These are phyloP conservation scores for Kryptolebias marmoratus DNA, from an alignment of 2,113 vertebrate species.

Conservation along the genomic window DNA sequence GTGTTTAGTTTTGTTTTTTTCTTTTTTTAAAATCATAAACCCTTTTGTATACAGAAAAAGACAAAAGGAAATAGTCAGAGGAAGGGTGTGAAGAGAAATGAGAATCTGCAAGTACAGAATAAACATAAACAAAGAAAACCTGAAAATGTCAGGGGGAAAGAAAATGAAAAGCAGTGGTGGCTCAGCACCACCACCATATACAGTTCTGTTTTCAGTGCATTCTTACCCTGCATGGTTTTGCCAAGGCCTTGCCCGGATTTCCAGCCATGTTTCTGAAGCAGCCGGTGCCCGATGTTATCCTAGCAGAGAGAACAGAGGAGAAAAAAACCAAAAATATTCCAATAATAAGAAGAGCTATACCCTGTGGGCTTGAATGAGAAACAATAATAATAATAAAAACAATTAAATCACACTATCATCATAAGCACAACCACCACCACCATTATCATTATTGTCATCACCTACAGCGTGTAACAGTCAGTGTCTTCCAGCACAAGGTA, in stretches of 20 bases:
- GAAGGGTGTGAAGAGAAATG: slow-evolving; percentile 41
- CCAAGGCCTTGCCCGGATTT: slow-evolving; percentile 99
- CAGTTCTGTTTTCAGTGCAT: slow-evolving; percentile 31
- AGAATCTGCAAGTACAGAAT: slow-evolving; percentile 35
- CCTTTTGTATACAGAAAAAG: neutral
- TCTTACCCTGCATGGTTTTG: slow-evolving; percentile 99
- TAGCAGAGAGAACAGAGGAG: slow-evolving; percentile 94
- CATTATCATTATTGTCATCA: slow-evolving; percentile 68
- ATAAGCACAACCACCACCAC: slow-evolving; percentile 75
- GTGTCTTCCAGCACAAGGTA: slow-evolving; percentile 76
- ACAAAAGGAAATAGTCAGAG: slow-evolving; percentile 43
- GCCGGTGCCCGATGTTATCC: slow-evolving; percentile 99
- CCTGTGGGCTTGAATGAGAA: slow-evolving; percentile 80
- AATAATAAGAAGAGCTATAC: slow-evolving; percentile 98
- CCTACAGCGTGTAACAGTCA: slow-evolving; percentile 77
- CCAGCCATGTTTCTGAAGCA: slow-evolving; percentile 99
- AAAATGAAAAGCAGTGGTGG: slow-evolving; percentile 29
- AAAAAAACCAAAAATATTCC: slow-evolving; percentile 99
- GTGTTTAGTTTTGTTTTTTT: neutral
- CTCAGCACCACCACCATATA: slow-evolving; percentile 32
- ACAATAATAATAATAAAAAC: slow-evolving; percentile 50
- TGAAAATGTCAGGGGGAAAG: slow-evolving; percentile 36
- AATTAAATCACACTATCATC: slow-evolving; percentile 75
- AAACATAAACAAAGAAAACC: slow-evolving; percentile 22
- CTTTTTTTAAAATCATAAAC: slow-evolving; percentile 1